These are phyloP conservation scores for Plectropomus leopardus DNA, from an alignment of 2,113 vertebrate species.

Conservation along the genomic window DNA sequence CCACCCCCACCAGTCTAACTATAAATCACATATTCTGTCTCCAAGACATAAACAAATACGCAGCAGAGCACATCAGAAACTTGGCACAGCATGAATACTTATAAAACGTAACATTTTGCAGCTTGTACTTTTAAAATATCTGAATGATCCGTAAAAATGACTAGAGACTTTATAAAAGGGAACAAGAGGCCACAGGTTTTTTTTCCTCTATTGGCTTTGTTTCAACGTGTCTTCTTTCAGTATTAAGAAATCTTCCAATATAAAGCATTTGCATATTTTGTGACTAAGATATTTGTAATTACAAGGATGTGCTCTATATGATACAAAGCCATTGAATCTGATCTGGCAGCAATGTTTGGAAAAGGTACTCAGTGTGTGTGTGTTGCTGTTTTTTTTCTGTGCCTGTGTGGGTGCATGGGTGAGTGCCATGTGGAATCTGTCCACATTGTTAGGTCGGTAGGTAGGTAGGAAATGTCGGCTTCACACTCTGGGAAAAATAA, in stretches of 20 bases:
- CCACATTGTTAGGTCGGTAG: constrained; percentile 46
- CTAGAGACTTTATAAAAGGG: constrained; percentile 62
- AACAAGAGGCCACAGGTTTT: constrained; percentile 43
- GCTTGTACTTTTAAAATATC: constrained; percentile 74
- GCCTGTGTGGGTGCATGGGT: constrained; percentile 56
- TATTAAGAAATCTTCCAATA: constrained; percentile 37
- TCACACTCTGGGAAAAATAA: constrained; percentile 17
- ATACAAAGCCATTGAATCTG: constrained; percentile 46
- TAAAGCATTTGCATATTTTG: constrained; percentile 51
- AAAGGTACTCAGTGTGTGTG: constrained; percentile 38
- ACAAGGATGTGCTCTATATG: constrained; percentile 39
- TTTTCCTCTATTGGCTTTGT: constrained; percentile 45
- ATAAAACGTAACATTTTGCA: constrained; percentile 67
- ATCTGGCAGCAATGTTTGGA: constrained; percentile 40
- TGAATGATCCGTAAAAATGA: constrained; percentile 76
- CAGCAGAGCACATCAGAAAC: constrained; percentile 73
- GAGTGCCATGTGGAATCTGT: constrained; percentile 49
- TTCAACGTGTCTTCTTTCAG: constrained; percentile 46
- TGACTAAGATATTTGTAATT: constrained; percentile 57
- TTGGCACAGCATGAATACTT: constrained; percentile 77
- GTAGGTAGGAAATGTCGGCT: constrained; percentile 33
- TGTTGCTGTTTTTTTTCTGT: constrained; percentile 27
- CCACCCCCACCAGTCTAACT: constrained; percentile 81
- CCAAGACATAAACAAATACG: constrained; percentile 83
- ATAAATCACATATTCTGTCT: constrained; percentile 82